phyloP scores from a whole-genome alignment of 2,113 vertebrate species.

The Beaufortia kweichowensis region DNA sequence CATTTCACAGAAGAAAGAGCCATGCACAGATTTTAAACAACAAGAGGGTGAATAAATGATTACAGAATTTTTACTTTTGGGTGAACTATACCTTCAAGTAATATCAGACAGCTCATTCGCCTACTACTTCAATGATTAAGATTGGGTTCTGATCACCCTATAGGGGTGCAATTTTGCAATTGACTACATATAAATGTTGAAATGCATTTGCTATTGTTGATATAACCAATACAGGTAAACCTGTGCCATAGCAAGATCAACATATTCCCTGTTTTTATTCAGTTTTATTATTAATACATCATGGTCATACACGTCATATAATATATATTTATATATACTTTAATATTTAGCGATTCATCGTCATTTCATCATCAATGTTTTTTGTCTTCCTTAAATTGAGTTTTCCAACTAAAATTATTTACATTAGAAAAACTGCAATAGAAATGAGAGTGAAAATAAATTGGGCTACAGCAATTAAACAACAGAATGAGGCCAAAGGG shows the following conservation, averaged over 20 bases:
- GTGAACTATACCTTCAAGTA: too few relatives aligned
- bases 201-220: neutral
- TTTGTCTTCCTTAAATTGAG: conserved; percentile 68
- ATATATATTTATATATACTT: conserved; percentile 76
- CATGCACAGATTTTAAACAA: too few relatives aligned
- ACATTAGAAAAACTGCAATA: conserved; percentile 75
- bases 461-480: conserved; percentile 50
- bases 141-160: too few relatives aligned
- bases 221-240: conserved; percentile 12
- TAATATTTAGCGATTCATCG: conserved; percentile 75
- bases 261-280: conserved; percentile 58
- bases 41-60: too few relatives aligned
- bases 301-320: conserved; percentile 73
- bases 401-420: conserved; percentile 78
- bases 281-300: conserved; percentile 74
- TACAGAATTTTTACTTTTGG: too few relatives aligned
- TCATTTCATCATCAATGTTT: conserved; percentile 68
- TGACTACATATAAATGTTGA: neutral
- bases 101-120: too few relatives aligned
- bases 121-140: too few relatives aligned
- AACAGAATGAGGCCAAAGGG: conserved; percentile 41
- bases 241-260: conserved; percentile 43
- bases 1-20: too few relatives aligned
- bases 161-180: too few relatives aligned
- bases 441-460: conserved; percentile 69